Evolutionary conservation across 2,797 vertebrate species (phyloP).

Genomic region (Knipowitschia caucasica): DNA sequence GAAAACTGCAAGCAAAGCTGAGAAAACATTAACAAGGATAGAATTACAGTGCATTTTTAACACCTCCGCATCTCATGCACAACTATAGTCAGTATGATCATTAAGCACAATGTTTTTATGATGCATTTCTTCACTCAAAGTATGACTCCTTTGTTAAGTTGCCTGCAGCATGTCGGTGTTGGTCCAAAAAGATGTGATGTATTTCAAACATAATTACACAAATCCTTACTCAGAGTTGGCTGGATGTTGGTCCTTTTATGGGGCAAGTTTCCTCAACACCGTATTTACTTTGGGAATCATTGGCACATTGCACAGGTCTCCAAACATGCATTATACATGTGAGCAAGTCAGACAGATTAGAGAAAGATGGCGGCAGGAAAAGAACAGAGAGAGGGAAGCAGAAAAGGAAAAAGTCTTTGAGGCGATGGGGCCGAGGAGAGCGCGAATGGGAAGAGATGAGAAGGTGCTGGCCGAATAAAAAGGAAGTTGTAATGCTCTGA

Average conservation of each 20-base stretch:
- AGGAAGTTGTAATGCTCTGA: conserved; percentile 9
- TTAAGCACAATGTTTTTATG: no score
- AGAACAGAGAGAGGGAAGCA: conserved; percentile 19
- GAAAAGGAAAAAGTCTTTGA: conserved; percentile 31
- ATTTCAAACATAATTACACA: no score
- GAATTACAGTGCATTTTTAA: no score
- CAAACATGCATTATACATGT: conserved; percentile 75
- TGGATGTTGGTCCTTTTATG: conserved; percentile 6
- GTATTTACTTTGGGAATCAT: conserved; percentile 68
- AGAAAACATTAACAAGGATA: not conserved
- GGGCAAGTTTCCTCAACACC: conserved; percentile 26
- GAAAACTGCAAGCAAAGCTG: not conserved
- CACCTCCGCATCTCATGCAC: no score
- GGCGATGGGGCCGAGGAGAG: conserved; percentile 23
- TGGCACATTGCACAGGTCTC: conserved; percentile 60
- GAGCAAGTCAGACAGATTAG: conserved; percentile 58
- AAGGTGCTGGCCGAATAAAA: conserved; percentile 13
- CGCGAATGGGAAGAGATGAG: conserved; percentile 23
- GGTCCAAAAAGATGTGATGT: no score
- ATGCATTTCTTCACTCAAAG: no score
- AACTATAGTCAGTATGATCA: no score
- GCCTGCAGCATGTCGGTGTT: no score
- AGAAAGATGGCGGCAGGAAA: conserved; percentile 43
- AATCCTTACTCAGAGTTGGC: not conserved
- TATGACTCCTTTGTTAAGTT: no score